Evolutionary conservation across 2,113 vertebrate genomes (phyloP).

Genomic region (Bungarus multicinctus): DNA sequence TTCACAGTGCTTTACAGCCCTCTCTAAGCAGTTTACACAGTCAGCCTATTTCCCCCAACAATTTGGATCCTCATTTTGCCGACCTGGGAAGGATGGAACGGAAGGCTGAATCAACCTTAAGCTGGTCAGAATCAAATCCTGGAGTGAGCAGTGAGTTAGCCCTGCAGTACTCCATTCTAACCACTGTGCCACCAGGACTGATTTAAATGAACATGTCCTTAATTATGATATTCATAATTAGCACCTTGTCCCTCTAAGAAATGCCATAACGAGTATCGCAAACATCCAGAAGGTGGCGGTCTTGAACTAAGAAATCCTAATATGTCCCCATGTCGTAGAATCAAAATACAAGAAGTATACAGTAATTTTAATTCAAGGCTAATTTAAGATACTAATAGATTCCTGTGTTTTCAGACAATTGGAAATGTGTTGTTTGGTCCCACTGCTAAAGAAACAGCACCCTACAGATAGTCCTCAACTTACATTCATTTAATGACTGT

Average conservation of each 20-base stretch:
- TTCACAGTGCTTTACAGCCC: too few species aligned
- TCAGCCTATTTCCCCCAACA: too few species aligned
- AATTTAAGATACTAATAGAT: neutral
- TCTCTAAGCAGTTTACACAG: too few species aligned
- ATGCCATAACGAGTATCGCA: neutral
- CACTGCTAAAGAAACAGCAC: neutral
- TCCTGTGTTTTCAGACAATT: neutral
- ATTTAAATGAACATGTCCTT: neutral
- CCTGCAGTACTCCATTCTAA: too few species aligned
- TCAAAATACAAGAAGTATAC: too few species aligned
- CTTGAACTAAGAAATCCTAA: neutral
- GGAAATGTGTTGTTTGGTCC: neutral
- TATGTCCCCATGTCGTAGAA: neutral
- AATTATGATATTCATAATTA: neutral
- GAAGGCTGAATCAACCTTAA: too few species aligned
- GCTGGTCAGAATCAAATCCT: too few species aligned
- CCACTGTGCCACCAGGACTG: too few species aligned
- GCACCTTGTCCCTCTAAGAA: neutral
- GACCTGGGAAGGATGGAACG: too few species aligned
- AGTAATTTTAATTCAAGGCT: neutral
- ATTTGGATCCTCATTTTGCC: too few species aligned
- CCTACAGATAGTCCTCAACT: neutral
- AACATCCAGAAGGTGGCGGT: constrained; percentile 39
- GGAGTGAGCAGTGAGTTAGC: too few species aligned
- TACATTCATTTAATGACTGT: neutral